Conservation (phyloP, 2,888 invertebrate genomes). For the Hydraecia micacea region DNA sequence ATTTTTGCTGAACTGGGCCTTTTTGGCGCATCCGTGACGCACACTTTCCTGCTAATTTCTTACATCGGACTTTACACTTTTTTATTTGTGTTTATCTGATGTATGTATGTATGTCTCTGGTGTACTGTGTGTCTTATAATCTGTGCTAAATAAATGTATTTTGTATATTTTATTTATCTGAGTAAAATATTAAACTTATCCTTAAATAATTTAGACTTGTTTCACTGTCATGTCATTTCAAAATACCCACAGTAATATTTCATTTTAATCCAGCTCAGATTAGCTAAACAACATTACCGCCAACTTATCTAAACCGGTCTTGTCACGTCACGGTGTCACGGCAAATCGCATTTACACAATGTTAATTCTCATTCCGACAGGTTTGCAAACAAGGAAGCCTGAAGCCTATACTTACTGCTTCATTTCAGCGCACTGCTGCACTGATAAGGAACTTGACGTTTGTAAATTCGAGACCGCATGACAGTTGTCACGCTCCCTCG, state of each 20-base stretch:
- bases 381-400: conserved; percentile 54
- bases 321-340: conserved; percentile 60
- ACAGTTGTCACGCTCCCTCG: conserved; percentile 77
- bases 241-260: conserved; percentile 28
- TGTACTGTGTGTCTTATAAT: too few species aligned
- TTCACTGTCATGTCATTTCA: conserved; percentile 8
- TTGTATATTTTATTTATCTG: too few species aligned
- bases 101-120: too few species aligned
- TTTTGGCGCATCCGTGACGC: too few species aligned
- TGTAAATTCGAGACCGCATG: conserved; percentile 76
- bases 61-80: too few species aligned
- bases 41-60: too few species aligned
- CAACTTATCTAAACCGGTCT: conserved; percentile 58
- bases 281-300: conserved; percentile 55
- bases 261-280: conserved; percentile 41
- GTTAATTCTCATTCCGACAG: conserved; percentile 58
- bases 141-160: too few species aligned
- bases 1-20: too few species aligned
- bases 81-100: too few species aligned
- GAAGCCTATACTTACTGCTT: conserved; percentile 51
- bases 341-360: conserved; percentile 56
- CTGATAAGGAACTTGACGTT: conserved; percentile 76
- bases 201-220: conserved; percentile 9
- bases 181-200: not conserved
- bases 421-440: conserved; percentile 66